Base-by-base conservation (phyloP, 2,888 invertebrate genomes). In the Drosophila yooni region DNA sequence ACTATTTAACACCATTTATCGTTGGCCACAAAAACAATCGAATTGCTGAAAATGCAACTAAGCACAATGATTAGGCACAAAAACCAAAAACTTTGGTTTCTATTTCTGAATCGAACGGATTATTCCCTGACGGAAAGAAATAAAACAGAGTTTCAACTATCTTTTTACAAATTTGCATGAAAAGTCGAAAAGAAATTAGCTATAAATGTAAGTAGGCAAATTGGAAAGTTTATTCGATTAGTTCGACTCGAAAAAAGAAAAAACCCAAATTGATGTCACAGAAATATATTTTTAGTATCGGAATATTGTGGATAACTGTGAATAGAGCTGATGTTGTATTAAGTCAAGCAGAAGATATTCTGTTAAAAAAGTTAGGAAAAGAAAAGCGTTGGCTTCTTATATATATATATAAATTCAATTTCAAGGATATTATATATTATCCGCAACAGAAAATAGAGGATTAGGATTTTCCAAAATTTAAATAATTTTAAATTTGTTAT, bases 1-100 rank as follows among this genome's bases (percentile, higher is more conserved):
- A 86, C 83, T 81, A 86, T 90, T 90, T 90, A 89, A 81, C 88
- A 81, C 58, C 70, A 77, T 84, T 90, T 90, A 90, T 74, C 74
- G 71, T 59, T 65, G 63, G 81, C 58, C 59, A 40, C 67, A 63
- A 60, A 74, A 68, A 74, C 68, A 76, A 73, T 58, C 34, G 53
- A 33, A 27, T 46, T 46, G 46, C 25, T 25, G 21, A 69, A 18
- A 54, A 40, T 13, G 29, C 43, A 36, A 56, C 56, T 29, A 56
- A 46, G 43, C 46, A 46, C 57, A 63, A 56, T 72, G 75, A 74
- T 59, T 54, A 21, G 40, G 58, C 82, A 67, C 13, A 62, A 61
- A 52, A 50, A 29, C 10, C 25, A 50, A 38, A 21, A 38, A 3
- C 29, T 10, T 18, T 33, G 48, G 3, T 43, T 31, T 27, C 27